These are phyloP conservation scores for Dione vanillae DNA, from an alignment of 2,888 invertebrate species.

Conservation along the genomic window DNA sequence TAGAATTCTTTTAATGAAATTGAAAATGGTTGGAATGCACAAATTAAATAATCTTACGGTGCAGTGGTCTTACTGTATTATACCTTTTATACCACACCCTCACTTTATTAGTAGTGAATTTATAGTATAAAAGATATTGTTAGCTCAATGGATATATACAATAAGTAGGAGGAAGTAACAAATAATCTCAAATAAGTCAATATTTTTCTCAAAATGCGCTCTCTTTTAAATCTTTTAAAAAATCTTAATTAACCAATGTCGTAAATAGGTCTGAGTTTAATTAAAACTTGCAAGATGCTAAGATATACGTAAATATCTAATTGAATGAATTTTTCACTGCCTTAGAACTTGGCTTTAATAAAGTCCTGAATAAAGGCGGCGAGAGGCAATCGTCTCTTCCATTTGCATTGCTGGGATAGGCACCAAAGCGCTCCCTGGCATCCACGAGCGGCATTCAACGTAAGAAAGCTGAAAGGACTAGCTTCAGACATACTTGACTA, in stretches of 20 bases:
- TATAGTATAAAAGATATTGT: no score
- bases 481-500: slow-evolving; percentile 35
- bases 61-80: background rate
- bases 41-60: slow-evolving; percentile 26
- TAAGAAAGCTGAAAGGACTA: slow-evolving; percentile 42
- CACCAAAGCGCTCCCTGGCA: slow-evolving; percentile 40
- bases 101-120: no score
- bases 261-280: slow-evolving; percentile 23
- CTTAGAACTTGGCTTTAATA: slow-evolving; percentile 44
- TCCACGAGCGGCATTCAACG: slow-evolving; percentile 44
- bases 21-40: slow-evolving; percentile 18
- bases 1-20: slow-evolving; percentile 39
- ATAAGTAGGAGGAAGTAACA: no score
- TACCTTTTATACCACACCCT: background rate
- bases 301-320: slow-evolving; percentile 39
- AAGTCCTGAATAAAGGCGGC: slow-evolving; percentile 43
- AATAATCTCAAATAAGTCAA: no score
- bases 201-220: no score
- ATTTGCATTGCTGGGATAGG: slow-evolving; percentile 43
- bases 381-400: slow-evolving; percentile 44
- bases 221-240: no score
- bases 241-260: background rate
- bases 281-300: slow-evolving; percentile 17
- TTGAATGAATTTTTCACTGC: slow-evolving; percentile 42
- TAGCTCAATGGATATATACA: background rate